Evolutionary conservation across 2,797 vertebrate species (phyloP), one percentile per base, ranked within the genome.

Genomic region (Sorex maritimensis): DNA sequence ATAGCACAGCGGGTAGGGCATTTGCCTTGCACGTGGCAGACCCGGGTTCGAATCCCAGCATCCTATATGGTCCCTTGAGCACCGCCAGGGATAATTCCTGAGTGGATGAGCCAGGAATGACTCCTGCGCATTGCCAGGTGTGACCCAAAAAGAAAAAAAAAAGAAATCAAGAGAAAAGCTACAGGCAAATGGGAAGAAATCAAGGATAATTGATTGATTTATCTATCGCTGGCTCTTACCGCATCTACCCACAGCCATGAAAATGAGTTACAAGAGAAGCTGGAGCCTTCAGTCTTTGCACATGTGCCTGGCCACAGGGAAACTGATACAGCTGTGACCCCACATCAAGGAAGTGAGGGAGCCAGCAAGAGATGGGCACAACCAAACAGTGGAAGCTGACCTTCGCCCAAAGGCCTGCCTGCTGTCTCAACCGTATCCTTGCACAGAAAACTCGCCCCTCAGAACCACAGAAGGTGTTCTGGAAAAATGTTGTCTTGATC

Each of bases 391-490:
- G 19, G 12, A 1, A 13, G 21, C 0, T 23, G 0, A 44, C 38
- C 38, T 90, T 49, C 58, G 21, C 24, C 2, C 19, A 52, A 1
- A 1, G 44, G 46, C 44, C 28, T 0, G 2, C 30, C 71, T 75
- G 28, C 52, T 30, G 69, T 28, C 44, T 85, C 55, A n/a, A 5
- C 4, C 34, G 13, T 17, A 1, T 30, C 17, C 23, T 8, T 65
- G 38, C 38, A 17, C 30, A 7, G 41, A 44, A 7, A 44, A 23
- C 24, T 28, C 30, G 5, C 12, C 23, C 68, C 1, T 7, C 68
- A 90, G 10, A 95, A 19, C 34, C 52, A 17, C 0, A 46, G 19
- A 82, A 80, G 19, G 44, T 65, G 92, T 26, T 58, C 61, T 87
- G 34, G 9, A 63, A 52, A 52, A 14, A 74, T 41, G n/a, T 24